Conservation (phyloP, 2,888 invertebrate genomes). For the Lithosia quadra region DNA sequence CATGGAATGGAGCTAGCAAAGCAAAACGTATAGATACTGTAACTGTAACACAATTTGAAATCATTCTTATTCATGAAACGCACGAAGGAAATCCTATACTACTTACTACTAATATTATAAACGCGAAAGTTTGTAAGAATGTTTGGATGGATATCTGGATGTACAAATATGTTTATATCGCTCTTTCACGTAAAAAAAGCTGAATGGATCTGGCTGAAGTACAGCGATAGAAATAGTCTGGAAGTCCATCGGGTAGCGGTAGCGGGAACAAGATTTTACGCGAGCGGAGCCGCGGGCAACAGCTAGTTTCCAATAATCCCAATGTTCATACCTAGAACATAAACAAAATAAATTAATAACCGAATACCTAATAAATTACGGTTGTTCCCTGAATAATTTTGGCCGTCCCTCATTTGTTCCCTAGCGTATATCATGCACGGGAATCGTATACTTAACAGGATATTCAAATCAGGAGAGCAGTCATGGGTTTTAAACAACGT, state of each 20-base stretch:
- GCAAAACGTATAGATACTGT: too few species aligned
- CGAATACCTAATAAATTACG: constrained; percentile 1
- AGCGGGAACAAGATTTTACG: too few species aligned
- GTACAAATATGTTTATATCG: too few species aligned
- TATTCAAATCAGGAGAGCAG: constrained; percentile 44
- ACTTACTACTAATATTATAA: too few species aligned
- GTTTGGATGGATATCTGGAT: too few species aligned
- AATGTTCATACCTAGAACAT: neutral
- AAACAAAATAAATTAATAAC: constrained; percentile 6
- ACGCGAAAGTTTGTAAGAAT: too few species aligned
- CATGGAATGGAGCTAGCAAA: too few species aligned
- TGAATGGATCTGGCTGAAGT: too few species aligned
- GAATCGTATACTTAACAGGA: constrained; percentile 31
- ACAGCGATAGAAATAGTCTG: too few species aligned
- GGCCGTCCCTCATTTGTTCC: constrained; percentile 7
- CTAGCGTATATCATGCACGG: constrained; percentile 9
- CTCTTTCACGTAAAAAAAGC: too few species aligned
- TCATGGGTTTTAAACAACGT: constrained; percentile 36
- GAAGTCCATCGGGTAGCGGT: too few species aligned
- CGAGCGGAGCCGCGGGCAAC: too few species aligned
- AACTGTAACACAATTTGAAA: neutral
- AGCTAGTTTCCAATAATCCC: neutral
- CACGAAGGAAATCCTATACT: neutral
- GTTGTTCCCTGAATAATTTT: neutral
- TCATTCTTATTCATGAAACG: neutral